A percentile compares a stretch with the other conserved stretches of the same genome.
Conservation (phyloP, 2,888 invertebrate species). For the Sturmia bella region DNA sequence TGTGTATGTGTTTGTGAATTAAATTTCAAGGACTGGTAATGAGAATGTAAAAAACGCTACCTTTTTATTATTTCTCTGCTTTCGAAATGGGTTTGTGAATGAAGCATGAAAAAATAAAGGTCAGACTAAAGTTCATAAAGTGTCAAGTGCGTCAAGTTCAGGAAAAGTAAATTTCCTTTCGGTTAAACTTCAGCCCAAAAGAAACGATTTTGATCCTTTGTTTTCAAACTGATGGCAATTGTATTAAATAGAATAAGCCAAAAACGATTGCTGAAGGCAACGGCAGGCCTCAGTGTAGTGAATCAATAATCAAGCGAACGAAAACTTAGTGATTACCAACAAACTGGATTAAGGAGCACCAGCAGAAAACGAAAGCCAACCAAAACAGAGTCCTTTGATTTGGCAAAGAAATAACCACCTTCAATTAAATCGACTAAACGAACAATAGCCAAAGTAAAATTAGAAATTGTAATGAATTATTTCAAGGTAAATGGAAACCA, state of each 20-base stretch:
- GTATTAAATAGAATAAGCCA: too few relatives aligned
- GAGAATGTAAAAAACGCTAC: constrained; percentile 6
- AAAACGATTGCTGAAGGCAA: too few relatives aligned
- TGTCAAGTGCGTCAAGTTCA: constrained; percentile 60
- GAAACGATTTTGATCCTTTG: too few relatives aligned
- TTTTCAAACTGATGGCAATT: too few relatives aligned
- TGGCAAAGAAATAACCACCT: constrained; percentile 42
- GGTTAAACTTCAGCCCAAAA: too few relatives aligned
- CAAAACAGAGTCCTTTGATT: constrained; percentile 37
- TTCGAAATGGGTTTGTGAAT: constrained; percentile 1
- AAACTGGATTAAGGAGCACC: constrained; percentile 16
- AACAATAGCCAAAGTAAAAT: constrained; percentile 37
- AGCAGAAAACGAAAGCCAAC: constrained; percentile 4
- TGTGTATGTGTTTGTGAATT: not conserved
- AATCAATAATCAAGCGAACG: constrained; percentile 32
- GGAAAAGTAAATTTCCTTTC: constrained; percentile 25
- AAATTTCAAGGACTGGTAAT: constrained; percentile 35
- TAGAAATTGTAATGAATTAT: constrained; percentile 43
- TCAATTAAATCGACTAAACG: constrained; percentile 49
- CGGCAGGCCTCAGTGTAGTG: constrained; percentile 22
- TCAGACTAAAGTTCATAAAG: constrained; percentile 47
- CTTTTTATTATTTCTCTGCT: constrained; percentile 15
- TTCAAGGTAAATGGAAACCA: constrained; percentile 11
- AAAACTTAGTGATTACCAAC: constrained; percentile 11
- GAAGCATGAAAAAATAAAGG: constrained; percentile 17